Conservation (phyloP, 30 jellyfish, hydroid and myxozoan species). For the Turritopsis dohrnii region DNA sequence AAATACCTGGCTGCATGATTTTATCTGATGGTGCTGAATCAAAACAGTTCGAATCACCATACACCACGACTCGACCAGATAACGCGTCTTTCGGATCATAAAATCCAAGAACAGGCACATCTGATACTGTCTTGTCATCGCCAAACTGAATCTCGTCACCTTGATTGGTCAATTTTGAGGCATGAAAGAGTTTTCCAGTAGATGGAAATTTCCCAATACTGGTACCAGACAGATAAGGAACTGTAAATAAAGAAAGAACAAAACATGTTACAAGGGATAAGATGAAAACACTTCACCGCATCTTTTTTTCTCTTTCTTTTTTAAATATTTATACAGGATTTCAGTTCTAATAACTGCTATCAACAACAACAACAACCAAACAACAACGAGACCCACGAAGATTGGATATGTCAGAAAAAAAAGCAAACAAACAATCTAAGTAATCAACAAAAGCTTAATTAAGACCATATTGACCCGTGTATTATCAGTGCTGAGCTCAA, state of each 20-base stretch:
- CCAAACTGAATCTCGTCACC: constrained; percentile 73
- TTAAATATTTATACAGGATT: too few species aligned
- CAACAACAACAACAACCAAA: too few species aligned
- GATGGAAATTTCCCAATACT: constrained; percentile 79
- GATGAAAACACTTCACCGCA: too few species aligned
- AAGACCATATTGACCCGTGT: too few species aligned
- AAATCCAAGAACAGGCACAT: constrained; percentile 84
- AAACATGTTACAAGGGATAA: not conserved
- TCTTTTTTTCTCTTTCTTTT: too few species aligned
- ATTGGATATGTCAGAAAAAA: too few species aligned
- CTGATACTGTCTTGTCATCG: constrained; percentile 27
- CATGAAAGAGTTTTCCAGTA: constrained; percentile 54
- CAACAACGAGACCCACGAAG: too few species aligned
- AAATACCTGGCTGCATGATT: constrained; percentile 36
- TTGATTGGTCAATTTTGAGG: constrained; percentile 62
- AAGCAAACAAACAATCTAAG: too few species aligned
- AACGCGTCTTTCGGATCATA: constrained; percentile 61
- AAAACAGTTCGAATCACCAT: constrained; percentile 91
- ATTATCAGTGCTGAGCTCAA: too few species aligned
- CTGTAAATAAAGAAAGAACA: constrained; percentile 23
- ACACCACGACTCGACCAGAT: constrained; percentile 90
- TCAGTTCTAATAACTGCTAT: too few species aligned
- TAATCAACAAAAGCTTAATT: too few species aligned
- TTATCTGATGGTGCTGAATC: constrained; percentile 87
- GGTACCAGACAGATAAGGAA: constrained; percentile 80